A percentile compares a stretch with the other conserved stretches of the same genome.
Conservation (phyloP, 2,113 vertebrate genomes). For the Ictalurus punctatus region DNA sequence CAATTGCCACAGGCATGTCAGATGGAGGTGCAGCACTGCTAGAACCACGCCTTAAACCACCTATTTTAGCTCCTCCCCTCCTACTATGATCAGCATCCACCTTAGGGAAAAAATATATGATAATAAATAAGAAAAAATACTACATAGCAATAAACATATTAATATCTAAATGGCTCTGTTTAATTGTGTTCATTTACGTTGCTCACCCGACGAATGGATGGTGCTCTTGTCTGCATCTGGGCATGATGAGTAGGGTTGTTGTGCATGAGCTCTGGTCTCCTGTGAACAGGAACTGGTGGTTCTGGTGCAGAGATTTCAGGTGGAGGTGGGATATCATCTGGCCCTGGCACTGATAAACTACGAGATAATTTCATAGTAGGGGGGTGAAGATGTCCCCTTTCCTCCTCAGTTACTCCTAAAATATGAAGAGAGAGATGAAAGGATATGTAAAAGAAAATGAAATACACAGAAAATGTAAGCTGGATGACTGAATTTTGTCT, state of each 20-base stretch:
- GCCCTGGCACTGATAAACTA: conserved; percentile 87
- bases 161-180: background rate
- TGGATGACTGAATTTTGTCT: conserved; percentile 23
- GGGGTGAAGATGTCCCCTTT: conserved; percentile 83
- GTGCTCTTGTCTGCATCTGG: conserved; percentile 60
- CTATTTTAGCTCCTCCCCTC: conserved; percentile 74
- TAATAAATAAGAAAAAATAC: background rate
- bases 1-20: conserved; percentile 61
- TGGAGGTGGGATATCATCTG: conserved; percentile 89
- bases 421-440: conserved; percentile 41
- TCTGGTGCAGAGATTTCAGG: conserved; percentile 87
- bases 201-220: conserved; percentile 47
- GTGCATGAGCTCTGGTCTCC: conserved; percentile 64
- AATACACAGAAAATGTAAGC: background rate
- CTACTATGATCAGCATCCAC: conserved; percentile 66
- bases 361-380: conserved; percentile 88
- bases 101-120: conserved; percentile 14
- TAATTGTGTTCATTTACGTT: background rate
- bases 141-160: background rate
- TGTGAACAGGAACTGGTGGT: conserved; percentile 79
- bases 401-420: conserved; percentile 84
- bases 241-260: conserved; percentile 65
- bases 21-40: conserved; percentile 76
- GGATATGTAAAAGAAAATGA: background rate
- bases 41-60: conserved; percentile 73